A percentile compares a stretch with the other conserved stretches of the same genome.
phyloP scores from a whole-genome alignment of 2,797 vertebrate genomes.

The Malacoraja senta region DNA sequence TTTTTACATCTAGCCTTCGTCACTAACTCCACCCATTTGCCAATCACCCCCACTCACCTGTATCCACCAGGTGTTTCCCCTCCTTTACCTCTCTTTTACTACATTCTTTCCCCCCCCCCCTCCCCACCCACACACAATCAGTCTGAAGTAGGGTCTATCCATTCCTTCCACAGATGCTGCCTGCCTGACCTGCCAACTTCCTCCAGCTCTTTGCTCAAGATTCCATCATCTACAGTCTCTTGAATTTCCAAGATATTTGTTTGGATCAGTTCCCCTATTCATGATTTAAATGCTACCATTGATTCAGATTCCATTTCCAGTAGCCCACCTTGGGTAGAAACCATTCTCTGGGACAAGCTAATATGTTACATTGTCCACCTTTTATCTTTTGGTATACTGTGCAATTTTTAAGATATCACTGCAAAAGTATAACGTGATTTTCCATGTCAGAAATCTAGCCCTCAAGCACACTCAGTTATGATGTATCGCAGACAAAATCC shows the following conservation, averaged over 20 bases:
- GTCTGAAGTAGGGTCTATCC: no score
- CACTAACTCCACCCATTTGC: no score
- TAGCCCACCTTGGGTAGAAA: neutral
- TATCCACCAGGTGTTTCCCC: neutral
- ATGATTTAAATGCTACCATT: neutral
- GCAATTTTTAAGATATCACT: neutral
- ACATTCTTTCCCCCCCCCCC: no score
- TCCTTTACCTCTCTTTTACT: neutral
- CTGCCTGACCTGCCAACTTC: no score
- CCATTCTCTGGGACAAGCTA: neutral
- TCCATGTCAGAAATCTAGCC: neutral
- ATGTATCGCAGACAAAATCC: neutral
- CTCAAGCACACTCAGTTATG: neutral
- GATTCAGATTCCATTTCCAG: neutral
- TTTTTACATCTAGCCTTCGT: no score
- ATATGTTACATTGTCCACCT: neutral
- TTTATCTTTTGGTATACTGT: neutral
- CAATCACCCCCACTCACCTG: no score
- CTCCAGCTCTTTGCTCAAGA: no score
- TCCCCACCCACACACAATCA: no score
- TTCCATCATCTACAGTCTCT: no score
- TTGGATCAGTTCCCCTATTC: neutral
- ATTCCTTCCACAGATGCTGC: no score
- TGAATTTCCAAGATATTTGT: neutral
- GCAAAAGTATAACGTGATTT: neutral